Conservation (phyloP, 1,140 invertebrate species). For the Hycleus phaleratus region DNA sequence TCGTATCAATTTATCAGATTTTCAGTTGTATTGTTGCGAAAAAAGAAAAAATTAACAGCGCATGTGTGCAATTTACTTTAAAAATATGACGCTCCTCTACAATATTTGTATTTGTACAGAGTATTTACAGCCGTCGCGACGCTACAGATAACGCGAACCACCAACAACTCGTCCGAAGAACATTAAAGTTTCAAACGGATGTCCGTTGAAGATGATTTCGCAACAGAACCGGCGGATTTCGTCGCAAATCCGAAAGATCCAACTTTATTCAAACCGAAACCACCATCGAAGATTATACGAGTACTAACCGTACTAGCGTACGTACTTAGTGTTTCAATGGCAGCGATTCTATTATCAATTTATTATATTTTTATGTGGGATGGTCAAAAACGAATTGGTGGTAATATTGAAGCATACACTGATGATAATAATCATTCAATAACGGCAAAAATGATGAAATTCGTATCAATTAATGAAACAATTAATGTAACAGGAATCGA, state of each 20-base stretch:
- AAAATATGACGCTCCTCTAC: constrained; percentile 11
- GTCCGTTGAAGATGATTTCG: no score
- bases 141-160: constrained; percentile 9
- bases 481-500: no score
- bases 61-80: constrained; percentile 14
- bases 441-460: no score
- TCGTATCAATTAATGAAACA: no score
- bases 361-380: constrained; percentile 81
- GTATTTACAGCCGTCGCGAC: constrained; percentile 11
- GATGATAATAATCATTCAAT: no score
- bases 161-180: no score
- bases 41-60: constrained; percentile 4
- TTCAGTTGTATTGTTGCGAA: no score
- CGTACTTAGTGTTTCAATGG: constrained; percentile 69
- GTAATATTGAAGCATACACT: no score
- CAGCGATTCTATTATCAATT: constrained; percentile 66
- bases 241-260: no score
- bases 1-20: no score
- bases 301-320: constrained; percentile 74
- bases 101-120: constrained; percentile 10
- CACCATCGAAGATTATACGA: constrained; percentile 52
- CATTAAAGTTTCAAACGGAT: no score
- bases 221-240: no score
- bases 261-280: constrained; percentile 52
- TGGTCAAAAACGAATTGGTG: constrained; percentile 9